Evolutionary conservation across 2,797 vertebrate genomes (phyloP).

Genomic region (Lepilemur septentrionalis): DNA sequence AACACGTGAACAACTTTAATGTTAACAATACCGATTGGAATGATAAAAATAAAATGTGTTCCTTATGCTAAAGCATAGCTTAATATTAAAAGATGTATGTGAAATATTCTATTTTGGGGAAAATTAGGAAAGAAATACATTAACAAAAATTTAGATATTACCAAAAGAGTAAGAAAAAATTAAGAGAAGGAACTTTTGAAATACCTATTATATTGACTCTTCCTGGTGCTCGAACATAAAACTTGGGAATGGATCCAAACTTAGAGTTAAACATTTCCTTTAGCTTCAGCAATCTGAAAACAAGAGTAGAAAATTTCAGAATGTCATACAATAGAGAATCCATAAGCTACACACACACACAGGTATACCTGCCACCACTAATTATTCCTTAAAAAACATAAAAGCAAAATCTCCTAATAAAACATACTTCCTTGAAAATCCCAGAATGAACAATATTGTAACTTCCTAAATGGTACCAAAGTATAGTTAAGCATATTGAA

Average conservation of each 20-base stretch:
- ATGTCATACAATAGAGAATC: background rate
- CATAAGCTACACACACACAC: background rate
- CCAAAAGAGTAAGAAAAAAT: background rate
- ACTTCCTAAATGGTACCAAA: background rate
- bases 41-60: background rate
- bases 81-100: background rate
- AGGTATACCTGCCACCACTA: background rate
- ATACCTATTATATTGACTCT: constrained; percentile 98
- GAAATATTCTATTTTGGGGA: background rate
- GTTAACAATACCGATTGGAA: background rate
- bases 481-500: background rate
- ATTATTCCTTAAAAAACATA: background rate
- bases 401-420: background rate
- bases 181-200: constrained; percentile 43
- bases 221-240: constrained; percentile 96
- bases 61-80: background rate
- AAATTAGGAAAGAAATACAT: background rate
- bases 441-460: background rate
- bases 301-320: constrained; percentile 68
- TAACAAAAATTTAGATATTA: constrained; percentile 3
- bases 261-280: constrained; percentile 91
- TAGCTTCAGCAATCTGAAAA: constrained; percentile 91
- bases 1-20: background rate
- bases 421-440: background rate
- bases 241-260: constrained; percentile 91